Evolutionary conservation across 2,888 invertebrate genomes (phyloP), one percentile per base, ranked within the genome.

Genomic region (Electrophaes corylata): DNA sequence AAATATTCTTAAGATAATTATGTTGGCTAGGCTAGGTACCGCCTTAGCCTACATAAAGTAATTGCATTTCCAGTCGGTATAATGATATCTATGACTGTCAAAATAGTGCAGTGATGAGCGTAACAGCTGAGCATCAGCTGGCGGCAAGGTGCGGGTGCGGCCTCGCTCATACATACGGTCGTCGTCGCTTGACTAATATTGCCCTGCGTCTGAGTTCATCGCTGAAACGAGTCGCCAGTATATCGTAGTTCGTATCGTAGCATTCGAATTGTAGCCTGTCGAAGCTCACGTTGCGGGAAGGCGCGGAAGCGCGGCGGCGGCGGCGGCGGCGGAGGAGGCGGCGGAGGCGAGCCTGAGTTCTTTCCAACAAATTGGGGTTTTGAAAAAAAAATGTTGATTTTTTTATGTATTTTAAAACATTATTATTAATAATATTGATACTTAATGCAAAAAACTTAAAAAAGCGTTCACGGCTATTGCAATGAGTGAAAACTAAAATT

Each of bases 71-170:
- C 83, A 82, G 79, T 66, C 53, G 60, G 62, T 57, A 60, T 60
- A 60, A 60, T 65, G 60, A 61, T 57, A 60, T 70, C 66, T 70
- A 62, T 65, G 73, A 67, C 71, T 77, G 73, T 78, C 76, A 73
- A 69, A 80, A 77, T 72, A 68, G 60, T 60, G 63, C 62, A 67
- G 66, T 84, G 83, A 88, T 84, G 87, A 84, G 75, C 66, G 72
- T 72, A 87, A 84, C 87, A 87, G 86, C 84, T 86, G 84, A 83
- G 75, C 64, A 72, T 83, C 83, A 83, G 84, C 80, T 83, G 81
- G 64, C 26, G 52, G 41, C 31, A 31, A 40, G 58, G 71, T 62
- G 68, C 71, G 63, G 68, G 69, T 63, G 69, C 66, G 75, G 58
- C 70, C 70, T 72, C 71, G 71, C 6, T 35, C 69, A 68, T 31